Evolutionary conservation across 2,113 vertebrate genomes (phyloP).

Genomic region (Aspidoscelis tigris): DNA sequence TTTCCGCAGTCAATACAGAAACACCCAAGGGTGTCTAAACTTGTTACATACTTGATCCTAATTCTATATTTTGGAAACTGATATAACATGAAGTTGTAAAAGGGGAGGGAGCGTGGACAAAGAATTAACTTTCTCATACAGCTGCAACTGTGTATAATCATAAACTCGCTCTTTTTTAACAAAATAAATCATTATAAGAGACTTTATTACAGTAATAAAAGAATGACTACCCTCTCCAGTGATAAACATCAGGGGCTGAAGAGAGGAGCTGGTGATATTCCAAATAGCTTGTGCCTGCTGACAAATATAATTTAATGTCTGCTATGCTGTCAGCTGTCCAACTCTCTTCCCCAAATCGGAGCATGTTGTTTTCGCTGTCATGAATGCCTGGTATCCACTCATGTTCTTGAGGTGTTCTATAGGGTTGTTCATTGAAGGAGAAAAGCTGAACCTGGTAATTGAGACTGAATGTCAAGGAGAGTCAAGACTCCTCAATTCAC

Average conservation of each 20-base stretch:
- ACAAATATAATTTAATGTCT: constrained; percentile 79
- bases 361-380: constrained; percentile 32
- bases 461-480: constrained; percentile 76
- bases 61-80: constrained; percentile 29
- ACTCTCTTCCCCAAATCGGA: constrained; percentile 56
- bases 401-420: constrained; percentile 66
- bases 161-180: constrained; percentile 26
- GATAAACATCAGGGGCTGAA: constrained; percentile 76
- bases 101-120: constrained; percentile 36
- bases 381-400: constrained; percentile 59
- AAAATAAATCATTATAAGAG: constrained; percentile 65
- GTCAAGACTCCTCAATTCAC: constrained; percentile 70
- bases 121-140: constrained; percentile 39
- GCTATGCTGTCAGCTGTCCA: constrained; percentile 56
- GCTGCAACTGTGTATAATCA: constrained; percentile 32
- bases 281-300: constrained; percentile 75
- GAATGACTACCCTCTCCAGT: constrained; percentile 79
- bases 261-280: constrained; percentile 71
- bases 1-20: too few species aligned
- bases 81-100: constrained; percentile 32
- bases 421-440: constrained; percentile 62
- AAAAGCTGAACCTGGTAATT: constrained; percentile 70
- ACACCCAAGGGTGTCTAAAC: constrained; percentile 4
- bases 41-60: neutral
- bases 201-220: constrained; percentile 83